Evolutionary conservation across 2,797 vertebrate genomes (phyloP).

Genomic region (Decapterus maruadsi): DNA sequence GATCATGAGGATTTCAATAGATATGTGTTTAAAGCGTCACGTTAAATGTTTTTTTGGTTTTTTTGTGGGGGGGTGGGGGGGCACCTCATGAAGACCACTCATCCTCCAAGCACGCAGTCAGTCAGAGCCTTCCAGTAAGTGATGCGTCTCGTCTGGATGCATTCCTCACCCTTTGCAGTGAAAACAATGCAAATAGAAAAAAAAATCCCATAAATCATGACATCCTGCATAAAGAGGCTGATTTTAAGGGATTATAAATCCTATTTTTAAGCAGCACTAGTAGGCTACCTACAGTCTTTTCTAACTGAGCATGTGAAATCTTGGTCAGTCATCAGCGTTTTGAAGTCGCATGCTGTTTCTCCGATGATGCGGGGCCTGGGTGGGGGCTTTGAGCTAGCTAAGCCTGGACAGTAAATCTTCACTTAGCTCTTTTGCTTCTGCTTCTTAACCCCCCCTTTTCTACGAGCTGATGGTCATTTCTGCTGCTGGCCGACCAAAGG

Average conservation of each 20-base stretch:
- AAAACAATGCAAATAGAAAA: constrained; percentile 44
- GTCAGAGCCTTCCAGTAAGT: constrained; percentile 66
- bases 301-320: constrained; percentile 54
- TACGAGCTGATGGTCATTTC: constrained; percentile 54
- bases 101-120: constrained; percentile 62
- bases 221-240: not conserved
- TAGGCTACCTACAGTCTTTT: not conserved
- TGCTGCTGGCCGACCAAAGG: constrained; percentile 39
- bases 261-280: no score
- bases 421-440: constrained; percentile 69
- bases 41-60: not conserved
- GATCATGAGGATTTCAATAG: not conserved
- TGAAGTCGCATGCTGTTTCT: constrained; percentile 66
- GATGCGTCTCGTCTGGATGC: constrained; percentile 63
- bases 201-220: constrained; percentile 3
- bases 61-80: no score
- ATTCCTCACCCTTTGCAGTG: constrained; percentile 53
- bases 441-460: constrained; percentile 51
- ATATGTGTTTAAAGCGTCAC: not conserved
- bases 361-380: constrained; percentile 71
- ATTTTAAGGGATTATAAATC: no score
- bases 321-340: constrained; percentile 58
- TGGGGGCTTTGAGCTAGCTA: constrained; percentile 73
- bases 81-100: constrained; percentile 44
- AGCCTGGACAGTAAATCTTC: constrained; percentile 76